Conservation (phyloP, 2,888 invertebrate genomes). For the Drosophila kuntzei region DNA sequence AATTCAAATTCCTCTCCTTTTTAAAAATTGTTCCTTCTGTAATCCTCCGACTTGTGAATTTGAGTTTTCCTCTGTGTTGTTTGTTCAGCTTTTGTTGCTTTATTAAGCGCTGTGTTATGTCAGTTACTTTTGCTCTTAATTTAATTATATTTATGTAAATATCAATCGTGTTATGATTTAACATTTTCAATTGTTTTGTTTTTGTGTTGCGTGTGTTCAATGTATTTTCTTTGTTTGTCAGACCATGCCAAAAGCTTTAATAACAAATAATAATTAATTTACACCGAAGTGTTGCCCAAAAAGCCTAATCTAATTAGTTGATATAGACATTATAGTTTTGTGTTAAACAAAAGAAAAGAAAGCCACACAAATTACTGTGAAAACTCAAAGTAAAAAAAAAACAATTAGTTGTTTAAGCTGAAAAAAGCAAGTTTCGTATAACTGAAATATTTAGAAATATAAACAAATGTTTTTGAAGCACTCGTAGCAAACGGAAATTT, state of each 20-base stretch:
- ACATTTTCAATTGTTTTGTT: conserved; percentile 6
- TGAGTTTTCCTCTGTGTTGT: conserved; percentile 28
- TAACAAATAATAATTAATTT: conserved; percentile 46
- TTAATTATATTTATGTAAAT: conserved; percentile 42
- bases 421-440: conserved; percentile 24
- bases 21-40: conserved; percentile 23
- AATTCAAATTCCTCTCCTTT: conserved; percentile 54
- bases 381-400: conserved; percentile 58
- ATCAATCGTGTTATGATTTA: conserved; percentile 14
- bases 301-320: conserved; percentile 59
- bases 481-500: conserved; percentile 48
- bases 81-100: conserved; percentile 37
- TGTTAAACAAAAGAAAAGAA: conserved; percentile 22
- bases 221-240: conserved; percentile 17
- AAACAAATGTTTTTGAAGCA: conserved; percentile 60
- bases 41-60: not conserved
- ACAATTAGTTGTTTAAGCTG: conserved; percentile 39
- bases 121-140: not conserved
- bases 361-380: conserved; percentile 75
- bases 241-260: conserved; percentile 56
- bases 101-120: conserved; percentile 13
- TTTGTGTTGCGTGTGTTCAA: conserved; percentile 35
- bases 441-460: conserved; percentile 20
- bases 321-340: conserved; percentile 24
- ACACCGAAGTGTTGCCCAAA: conserved; percentile 60